Evolutionary conservation across 1,140 invertebrate species (phyloP), one percentile per base, ranked within the genome.

Genomic region (Drosophila asahinai): DNA sequence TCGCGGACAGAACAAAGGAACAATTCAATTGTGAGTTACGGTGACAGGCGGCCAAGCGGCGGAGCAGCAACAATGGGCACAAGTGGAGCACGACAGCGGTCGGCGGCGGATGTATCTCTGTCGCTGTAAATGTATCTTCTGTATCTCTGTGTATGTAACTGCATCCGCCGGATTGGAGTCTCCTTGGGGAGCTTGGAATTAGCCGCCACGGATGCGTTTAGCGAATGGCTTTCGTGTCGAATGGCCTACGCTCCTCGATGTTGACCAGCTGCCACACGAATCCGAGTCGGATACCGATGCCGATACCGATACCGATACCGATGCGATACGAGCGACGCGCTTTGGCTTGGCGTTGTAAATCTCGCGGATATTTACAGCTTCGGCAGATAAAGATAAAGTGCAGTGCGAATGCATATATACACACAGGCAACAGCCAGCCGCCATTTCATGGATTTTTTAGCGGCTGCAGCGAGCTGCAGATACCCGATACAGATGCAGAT

Each of bases 341-440:
- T 43, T 48, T 27, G 47, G 54, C 51, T 42, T 60, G 77, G 61
- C 55, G 86, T 90, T 89, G 86, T 90, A 90, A 91, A 90, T 91
- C 87, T 91, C 86, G 86, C 86, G 81, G 77, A 91, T 87, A 90
- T 90, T 90, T 90, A 91, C 87, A 90, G 82, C 83, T 86, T 90
- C 65, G 73, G 62, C 72, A 90, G 86, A 86, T 90, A 82, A 90
- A 86, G 48, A 72, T 54, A 75, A 77, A 77, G 38, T 74, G 79
- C 80, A 81, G 66, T 33, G 33, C 3, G 22, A 25, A 25, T 25
- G 22, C 22, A 25, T 25, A 25, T 25, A 25, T 25, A 33, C 14
- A 42, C 58, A 45, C 14, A 42, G 12, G 57, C 17, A 36, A 27
- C 72, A 51, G 58, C 52, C 52, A 52, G 52, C 70, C 81, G 81